Percentiles rank a stretch among this genome's conserved stretches.
Conservation (phyloP, 2,113 vertebrate species). For the Vanacampus margaritifer region DNA sequence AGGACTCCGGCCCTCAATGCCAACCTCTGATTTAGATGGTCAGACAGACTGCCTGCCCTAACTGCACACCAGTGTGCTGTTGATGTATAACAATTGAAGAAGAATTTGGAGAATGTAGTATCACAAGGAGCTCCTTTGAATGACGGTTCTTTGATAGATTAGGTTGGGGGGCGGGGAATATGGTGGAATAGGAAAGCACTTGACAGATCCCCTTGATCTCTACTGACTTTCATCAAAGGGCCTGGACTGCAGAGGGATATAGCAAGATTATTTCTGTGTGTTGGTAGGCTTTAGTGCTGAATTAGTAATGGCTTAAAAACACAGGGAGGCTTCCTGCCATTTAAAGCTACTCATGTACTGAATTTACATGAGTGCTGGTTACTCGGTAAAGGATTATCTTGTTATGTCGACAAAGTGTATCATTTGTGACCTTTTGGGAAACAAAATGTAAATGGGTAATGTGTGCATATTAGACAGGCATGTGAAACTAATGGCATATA, state of each 20-base stretch:
- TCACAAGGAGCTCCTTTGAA: conserved; percentile 61
- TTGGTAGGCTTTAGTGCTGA: conserved; percentile 72
- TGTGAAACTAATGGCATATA: no score
- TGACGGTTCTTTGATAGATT: conserved; percentile 67
- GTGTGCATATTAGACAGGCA: background rate
- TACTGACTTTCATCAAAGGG: conserved; percentile 75
- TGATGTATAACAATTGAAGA: conserved; percentile 17
- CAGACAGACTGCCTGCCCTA: no score
- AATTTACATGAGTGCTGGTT: conserved; percentile 5
- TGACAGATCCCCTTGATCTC: conserved; percentile 76
- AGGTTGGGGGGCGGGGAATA: conserved; percentile 30
- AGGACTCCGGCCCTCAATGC: no score
- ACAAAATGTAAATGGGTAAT: background rate
- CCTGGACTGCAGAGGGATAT: conserved; percentile 65
- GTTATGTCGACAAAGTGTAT: background rate
- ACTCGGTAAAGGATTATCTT: conserved; percentile 3
- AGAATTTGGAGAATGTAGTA: conserved; percentile 45
- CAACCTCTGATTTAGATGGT: no score
- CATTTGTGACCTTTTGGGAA: background rate
- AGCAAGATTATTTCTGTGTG: conserved; percentile 70
- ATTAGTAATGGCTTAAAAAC: conserved; percentile 72
- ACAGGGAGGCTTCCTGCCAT: conserved; percentile 52
- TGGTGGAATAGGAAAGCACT: conserved; percentile 71
- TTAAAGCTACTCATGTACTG: conserved; percentile 44
- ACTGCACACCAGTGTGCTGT: no score